Base-by-base conservation (phyloP, 2,888 invertebrate species). In the Heterodera filipjevi region DNA sequence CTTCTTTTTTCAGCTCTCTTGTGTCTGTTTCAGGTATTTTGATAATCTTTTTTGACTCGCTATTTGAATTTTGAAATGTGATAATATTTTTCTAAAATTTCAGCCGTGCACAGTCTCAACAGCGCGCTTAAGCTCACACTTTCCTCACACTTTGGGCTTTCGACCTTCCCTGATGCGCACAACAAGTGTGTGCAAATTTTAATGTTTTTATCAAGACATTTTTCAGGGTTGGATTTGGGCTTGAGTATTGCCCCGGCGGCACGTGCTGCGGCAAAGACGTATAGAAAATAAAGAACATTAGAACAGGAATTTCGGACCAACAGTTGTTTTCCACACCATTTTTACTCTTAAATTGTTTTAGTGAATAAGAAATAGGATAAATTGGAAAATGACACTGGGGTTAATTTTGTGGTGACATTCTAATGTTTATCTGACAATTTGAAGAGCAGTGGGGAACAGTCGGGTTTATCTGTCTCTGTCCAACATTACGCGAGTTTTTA, bases 401-500 rank as follows among this genome's bases (percentile, higher is more conserved):
- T n/a, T n/a, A n/a, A n/a, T n/a, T n/a, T n/a, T n/a, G n/a, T n/a
- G n/a, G n/a, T n/a, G n/a, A n/a, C n/a, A n/a, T n/a, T n/a, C n/a
- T n/a, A n/a, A n/a, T n/a, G n/a, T n/a, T n/a, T n/a, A n/a, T 53
- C 59, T 39, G 39, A 32, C 22, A 10, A 80, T 79, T n/a, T 78
- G 46, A 16, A 76, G 10, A 32, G 68, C 32, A 2, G 70, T 32
- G 16, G 66, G 46, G 16, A 83, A n/a, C 14, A 81, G 53, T 35
- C 44, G 72, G 32, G 73, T 53, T 10, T 59, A 27, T 27, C 53
- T 39, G 10, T 46, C 59, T 73, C 81, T 80, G 79, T 90, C 90
- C 46, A 99, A 90, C 95, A 99, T 99, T 82, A 98, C 96, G 86
- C 98, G 92, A 0, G 98, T 99, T 91, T 99, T 99, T 0, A 94